Evolutionary conservation across 2,113 vertebrate species (phyloP), one percentile per base, ranked within the genome.

Genomic region (Caranx ignobilis): DNA sequence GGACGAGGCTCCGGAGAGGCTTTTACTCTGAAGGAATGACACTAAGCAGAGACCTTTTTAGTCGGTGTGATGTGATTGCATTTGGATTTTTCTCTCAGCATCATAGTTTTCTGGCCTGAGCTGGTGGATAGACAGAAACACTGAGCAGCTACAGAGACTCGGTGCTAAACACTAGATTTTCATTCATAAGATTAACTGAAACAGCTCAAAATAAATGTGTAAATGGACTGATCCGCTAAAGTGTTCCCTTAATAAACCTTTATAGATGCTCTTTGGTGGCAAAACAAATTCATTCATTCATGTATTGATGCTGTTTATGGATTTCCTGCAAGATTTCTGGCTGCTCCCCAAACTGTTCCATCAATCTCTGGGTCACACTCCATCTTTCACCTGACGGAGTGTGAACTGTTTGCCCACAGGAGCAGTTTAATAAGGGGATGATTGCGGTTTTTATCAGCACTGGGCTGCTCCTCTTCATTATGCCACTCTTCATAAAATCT

Each of bases 1-100:
- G 64, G 59, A 78, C 85, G 21, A 41, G 45, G 31, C 71, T 59
- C 80, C 57, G 35, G 75, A 75, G 86, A 84, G 55, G 16, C n/a
- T 74, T 37, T 47, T 21, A 15, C 55, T 78, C 62, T 73, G 72
- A 57, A 26, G 52, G 48, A n/a, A 39, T 26, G 11, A n/a, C 41
- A 31, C 39, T 64, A 55, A 10, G 39, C 26, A 69, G 7, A 26
- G 57, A 26, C 1, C 26, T 26, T 26, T 26, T 26, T 26, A 26
- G 26, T 26, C 26, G 26, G 26, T 26, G 26, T 26, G 26, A 26
- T 26, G 26, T 26, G 26, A 26, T 26, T 26, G 26, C 26, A 26
- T 26, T 26, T 26, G 26, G 26, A 26, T 26, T 26, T 26, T 26
- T 26, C 26, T 26, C 26, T 26, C 26, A 26, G 26, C 26, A 1